These are phyloP conservation scores for Coregonus clupeaformis DNA, from an alignment of 2,113 vertebrate species.

Conservation along the genomic window DNA sequence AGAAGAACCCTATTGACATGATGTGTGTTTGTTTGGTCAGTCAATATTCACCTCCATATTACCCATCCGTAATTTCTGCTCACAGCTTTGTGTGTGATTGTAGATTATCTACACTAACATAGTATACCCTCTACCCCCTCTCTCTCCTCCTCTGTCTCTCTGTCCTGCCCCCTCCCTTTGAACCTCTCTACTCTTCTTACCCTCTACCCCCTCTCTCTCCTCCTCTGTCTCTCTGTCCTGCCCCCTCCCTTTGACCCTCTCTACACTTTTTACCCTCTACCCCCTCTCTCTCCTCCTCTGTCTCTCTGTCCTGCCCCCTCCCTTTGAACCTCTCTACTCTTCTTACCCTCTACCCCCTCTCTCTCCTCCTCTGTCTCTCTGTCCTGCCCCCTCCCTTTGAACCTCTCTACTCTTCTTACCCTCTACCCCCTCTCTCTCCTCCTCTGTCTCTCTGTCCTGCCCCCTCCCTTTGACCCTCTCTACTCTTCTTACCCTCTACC, in stretches of 20 bases:
- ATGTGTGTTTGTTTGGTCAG: neutral
- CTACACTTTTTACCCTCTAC: slow-evolving; percentile 1
- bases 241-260: slow-evolving; percentile 26
- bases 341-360: slow-evolving; percentile 5
- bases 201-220: slow-evolving; percentile 8
- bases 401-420: slow-evolving; percentile 16
- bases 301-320: slow-evolving; percentile 22
- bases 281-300: slow-evolving; percentile 21
- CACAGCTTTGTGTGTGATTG: slow-evolving; percentile 24
- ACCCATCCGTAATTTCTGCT: neutral
- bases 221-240: slow-evolving; percentile 21
- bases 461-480: slow-evolving; percentile 25
- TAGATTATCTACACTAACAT: slow-evolving; percentile 9
- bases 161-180: slow-evolving; percentile 23
- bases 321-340: slow-evolving; percentile 24
- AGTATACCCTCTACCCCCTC: neutral
- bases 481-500: slow-evolving; percentile 4
- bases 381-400: slow-evolving; percentile 23
- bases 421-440: slow-evolving; percentile 7
- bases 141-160: slow-evolving; percentile 25
- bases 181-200: slow-evolving; percentile 18
- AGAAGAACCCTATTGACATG: no score
- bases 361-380: slow-evolving; percentile 23
- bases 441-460: slow-evolving; percentile 23
- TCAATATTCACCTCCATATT: neutral